Evolutionary conservation across 2,113 vertebrate genomes (phyloP).

Genomic region (Formicarius rufipectus): DNA sequence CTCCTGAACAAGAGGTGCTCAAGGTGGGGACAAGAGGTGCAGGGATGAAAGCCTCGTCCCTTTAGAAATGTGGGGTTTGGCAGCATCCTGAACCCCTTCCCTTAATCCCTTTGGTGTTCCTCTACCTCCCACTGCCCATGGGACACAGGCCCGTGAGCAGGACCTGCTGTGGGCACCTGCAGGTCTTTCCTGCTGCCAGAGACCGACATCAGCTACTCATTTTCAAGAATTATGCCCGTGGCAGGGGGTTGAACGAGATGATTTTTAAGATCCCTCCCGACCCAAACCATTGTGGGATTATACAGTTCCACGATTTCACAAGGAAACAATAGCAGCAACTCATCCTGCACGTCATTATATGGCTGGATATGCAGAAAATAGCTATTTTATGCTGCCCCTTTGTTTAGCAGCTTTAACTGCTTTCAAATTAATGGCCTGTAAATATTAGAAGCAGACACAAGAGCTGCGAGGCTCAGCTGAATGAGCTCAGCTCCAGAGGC

Average conservation of each 20-base stretch:
- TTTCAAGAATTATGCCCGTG: neutral
- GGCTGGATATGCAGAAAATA: fast-evolving
- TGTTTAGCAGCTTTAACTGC: neutral
- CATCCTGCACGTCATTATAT: fast-evolving
- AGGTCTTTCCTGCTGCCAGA: neutral
- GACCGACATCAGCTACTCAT: fast-evolving
- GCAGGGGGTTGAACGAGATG: neutral
- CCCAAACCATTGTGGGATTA: neutral
- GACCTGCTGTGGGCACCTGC: neutral
- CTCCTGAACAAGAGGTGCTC: neutral
- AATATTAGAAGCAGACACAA: neutral
- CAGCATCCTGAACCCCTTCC: neutral
- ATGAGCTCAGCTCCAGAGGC: neutral
- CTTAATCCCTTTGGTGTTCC: fast-evolving
- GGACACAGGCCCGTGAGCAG: neutral
- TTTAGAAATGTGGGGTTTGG: neutral
- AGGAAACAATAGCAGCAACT: neutral
- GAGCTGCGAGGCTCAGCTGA: neutral
- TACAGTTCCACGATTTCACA: fast-evolving
- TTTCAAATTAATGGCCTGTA: neutral
- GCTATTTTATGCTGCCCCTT: neutral
- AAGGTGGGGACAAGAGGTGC: fast-evolving
- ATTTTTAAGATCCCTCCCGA: neutral
- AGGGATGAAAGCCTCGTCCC: neutral
- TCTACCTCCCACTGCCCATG: fast-evolving